A percentile compares a stretch with the other conserved stretches of the same genome.
phyloP scores from a whole-genome alignment of 2,797 vertebrate species.

The Podargus strigoides region DNA sequence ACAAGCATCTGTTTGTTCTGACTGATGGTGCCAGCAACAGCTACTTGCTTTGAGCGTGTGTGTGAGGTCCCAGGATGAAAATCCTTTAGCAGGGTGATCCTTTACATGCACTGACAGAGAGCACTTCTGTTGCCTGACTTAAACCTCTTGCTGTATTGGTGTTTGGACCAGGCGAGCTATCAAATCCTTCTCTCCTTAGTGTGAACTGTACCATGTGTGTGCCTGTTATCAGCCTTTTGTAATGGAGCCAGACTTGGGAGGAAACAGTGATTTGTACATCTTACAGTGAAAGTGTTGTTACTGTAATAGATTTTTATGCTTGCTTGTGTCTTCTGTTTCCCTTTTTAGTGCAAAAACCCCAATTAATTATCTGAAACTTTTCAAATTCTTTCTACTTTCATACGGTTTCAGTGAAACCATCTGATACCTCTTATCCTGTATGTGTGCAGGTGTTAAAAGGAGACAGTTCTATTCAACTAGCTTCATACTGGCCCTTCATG shows the following conservation, averaged over 20 bases:
- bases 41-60: fast-evolving
- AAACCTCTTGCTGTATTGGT: background rate
- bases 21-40: background rate
- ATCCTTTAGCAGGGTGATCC: background rate
- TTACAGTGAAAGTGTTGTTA: background rate
- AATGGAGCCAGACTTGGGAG: background rate
- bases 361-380: background rate
- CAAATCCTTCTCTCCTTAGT: background rate
- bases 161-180: background rate
- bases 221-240: background rate
- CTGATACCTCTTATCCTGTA: background rate
- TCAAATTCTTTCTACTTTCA: background rate
- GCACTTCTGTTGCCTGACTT: background rate
- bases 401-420: background rate
- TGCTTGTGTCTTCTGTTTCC: background rate
- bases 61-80: background rate
- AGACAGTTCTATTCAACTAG: background rate
- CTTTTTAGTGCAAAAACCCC: background rate
- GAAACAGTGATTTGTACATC: background rate
- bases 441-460: background rate
- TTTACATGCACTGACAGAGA: background rate
- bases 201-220: background rate
- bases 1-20: background rate
- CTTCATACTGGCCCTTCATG: background rate
- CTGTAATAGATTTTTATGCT: background rate